Base-by-base conservation (phyloP, 2,113 vertebrate species). In the Nanorana parkeri region DNA sequence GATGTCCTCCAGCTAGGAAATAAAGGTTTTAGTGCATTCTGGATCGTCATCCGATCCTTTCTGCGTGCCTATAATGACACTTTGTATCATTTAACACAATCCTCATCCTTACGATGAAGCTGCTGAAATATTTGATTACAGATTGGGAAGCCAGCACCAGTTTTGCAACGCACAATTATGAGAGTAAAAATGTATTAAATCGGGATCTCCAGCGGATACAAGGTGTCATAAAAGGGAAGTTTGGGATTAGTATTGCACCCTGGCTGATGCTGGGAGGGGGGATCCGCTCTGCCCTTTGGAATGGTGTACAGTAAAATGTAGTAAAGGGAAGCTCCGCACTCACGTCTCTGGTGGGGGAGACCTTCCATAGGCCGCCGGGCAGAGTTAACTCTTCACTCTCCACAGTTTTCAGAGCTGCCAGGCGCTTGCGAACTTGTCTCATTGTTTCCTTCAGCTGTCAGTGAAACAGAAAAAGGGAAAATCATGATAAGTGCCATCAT, bases 401-500 rank as follows among this genome's bases (percentile, higher is more conserved):
- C n/a, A 84, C 58, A 4, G 90, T 91, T 86, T 88, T 95, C 90
- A 91, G 87, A 20, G 94, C 91, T 0, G 95, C 96, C 89, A 98
- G 92, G 85, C 87, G 90, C 79, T 68, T 87, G 86, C 96, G 90
- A 16, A 94, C 95, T 80, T 94, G 92, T 85, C 88, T 93, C 90
- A 92, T 72, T 2, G 88, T 91, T 85, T 90, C 91, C 80, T 88
- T 89, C 1, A 94, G 87, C 97, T 99, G 92, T 21, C 3, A 3
- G 1, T 20, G 32, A 20, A 78, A 17, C 5, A 64, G 16, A 6
- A 71, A 73, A 8, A 54, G 68, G 8, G 3, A 47, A 47, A 36
- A 36, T 36, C 8, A 0, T 36, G 5, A 36, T 7, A 36, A 36
- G 32, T 36, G 32, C 32, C 32, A 36, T 36, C 2, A 36, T 5